Percentiles rank a stretch among this genome's conserved stretches.
Conservation (phyloP, 1,140 invertebrate genomes). For the Caenorhabditis briggsae region DNA sequence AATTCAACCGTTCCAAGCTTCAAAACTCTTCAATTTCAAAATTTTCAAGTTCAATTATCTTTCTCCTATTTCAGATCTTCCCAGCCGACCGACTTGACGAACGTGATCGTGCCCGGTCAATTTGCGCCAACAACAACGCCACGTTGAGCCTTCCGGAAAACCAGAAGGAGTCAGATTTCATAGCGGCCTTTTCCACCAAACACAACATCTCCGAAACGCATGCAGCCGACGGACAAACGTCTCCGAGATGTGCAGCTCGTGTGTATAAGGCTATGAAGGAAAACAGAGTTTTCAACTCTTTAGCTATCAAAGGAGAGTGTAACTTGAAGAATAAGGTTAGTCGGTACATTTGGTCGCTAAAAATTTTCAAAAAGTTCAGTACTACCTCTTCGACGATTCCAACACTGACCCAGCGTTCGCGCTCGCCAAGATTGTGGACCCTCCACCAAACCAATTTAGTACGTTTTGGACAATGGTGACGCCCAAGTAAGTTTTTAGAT, state of each 20-base stretch:
- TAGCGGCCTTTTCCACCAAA: neutral
- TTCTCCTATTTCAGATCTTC: neutral
- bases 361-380: neutral
- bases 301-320: neutral
- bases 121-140: neutral
- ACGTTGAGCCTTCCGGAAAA: neutral
- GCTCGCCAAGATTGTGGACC: neutral
- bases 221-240: neutral
- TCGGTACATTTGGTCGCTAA: neutral
- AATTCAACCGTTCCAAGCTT: too few species aligned
- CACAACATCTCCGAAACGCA: neutral
- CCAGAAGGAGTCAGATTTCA: neutral
- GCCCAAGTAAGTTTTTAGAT: too few species aligned
- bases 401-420: slow-evolving; percentile 2
- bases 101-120: neutral
- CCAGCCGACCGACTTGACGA: neutral
- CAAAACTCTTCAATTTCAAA: too few species aligned
- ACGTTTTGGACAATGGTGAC: too few species aligned
- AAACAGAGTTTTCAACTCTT: neutral
- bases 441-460: too few species aligned
- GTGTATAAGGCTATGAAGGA: neutral
- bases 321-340: neutral
- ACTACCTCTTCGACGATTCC: neutral
- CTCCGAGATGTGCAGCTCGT: neutral
- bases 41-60: too few species aligned